Percentiles rank a stretch among this genome's conserved stretches.
phyloP scores from a whole-genome alignment of 2,888 invertebrate species.

The Tipula confusa region DNA sequence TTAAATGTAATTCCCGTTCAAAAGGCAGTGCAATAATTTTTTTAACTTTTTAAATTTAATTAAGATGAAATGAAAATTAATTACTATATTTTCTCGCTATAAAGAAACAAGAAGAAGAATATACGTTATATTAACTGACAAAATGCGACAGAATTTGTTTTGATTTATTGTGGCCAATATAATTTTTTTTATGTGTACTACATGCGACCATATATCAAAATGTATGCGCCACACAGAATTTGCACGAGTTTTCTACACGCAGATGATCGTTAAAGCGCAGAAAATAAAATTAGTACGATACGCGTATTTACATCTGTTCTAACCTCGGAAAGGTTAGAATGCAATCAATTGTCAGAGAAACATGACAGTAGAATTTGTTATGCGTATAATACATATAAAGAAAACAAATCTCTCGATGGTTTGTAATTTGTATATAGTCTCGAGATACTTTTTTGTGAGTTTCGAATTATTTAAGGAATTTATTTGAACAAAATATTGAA shows the following conservation, averaged over 20 bases:
- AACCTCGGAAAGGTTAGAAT: constrained; percentile 47
- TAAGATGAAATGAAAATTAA: constrained; percentile 20
- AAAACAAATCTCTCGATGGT: background rate
- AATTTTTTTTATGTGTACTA: background rate
- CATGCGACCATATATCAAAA: background rate
- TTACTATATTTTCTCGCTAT: background rate
- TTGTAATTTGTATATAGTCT: background rate
- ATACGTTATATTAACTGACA: background rate
- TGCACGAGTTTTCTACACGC: background rate
- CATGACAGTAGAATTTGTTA: constrained; percentile 43
- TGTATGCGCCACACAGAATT: background rate
- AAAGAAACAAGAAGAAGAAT: background rate
- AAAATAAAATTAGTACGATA: constrained; percentile 33
- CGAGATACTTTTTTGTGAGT: too few species aligned
- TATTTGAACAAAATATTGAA: too few species aligned
- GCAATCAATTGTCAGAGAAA: constrained; percentile 47
- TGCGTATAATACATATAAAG: background rate
- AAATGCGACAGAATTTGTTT: background rate
- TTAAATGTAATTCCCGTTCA: background rate
- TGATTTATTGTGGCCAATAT: background rate
- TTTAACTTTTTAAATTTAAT: background rate
- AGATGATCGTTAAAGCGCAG: background rate
- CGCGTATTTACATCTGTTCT: constrained; percentile 42
- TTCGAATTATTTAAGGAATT: too few species aligned
- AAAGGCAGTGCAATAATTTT: background rate